A percentile compares a stretch with the other conserved stretches of the same genome.
Conservation (phyloP, 2,888 invertebrate genomes). For the Chalcis sispes region DNA sequence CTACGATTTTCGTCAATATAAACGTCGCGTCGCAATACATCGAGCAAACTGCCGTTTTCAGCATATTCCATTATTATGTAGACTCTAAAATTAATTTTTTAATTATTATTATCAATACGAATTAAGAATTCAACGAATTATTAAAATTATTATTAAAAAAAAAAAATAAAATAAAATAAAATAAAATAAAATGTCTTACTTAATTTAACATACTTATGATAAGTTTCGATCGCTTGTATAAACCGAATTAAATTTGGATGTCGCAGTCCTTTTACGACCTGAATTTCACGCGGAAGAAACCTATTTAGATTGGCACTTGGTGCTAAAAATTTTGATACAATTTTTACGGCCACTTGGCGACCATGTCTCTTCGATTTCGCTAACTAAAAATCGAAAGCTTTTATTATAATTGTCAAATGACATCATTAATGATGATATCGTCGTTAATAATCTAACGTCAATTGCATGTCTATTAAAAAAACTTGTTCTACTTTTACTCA, state of each 20-base stretch:
- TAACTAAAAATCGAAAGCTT: slow-evolving; percentile 76
- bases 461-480: not conserved
- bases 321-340: slow-evolving; percentile 88
- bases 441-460: not conserved
- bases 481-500: no score
- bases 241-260: slow-evolving; percentile 89
- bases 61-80: slow-evolving; percentile 92
- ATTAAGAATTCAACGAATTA: not conserved
- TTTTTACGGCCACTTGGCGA: slow-evolving; percentile 88
- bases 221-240: slow-evolving; percentile 90
- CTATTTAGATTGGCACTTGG: slow-evolving; percentile 88
- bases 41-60: slow-evolving; percentile 87
- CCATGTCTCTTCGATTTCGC: slow-evolving; percentile 86
- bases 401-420: slow-evolving; percentile 30
- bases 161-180: slow-evolving; percentile 9
- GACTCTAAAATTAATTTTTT: slow-evolving; percentile 78
- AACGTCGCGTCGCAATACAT: slow-evolving; percentile 85
- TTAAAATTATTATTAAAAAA: slow-evolving; percentile 3
- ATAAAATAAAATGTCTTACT: not conserved
- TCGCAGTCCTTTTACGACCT: slow-evolving; percentile 87
- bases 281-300: slow-evolving; percentile 89
- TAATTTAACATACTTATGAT: slow-evolving; percentile 83
- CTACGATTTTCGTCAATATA: slow-evolving; percentile 84
- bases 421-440: not conserved
- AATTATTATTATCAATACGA: not conserved